These are phyloP conservation scores for Pseudolaguvia tuberculata DNA, from an alignment of 2,113 vertebrate species.

Conservation along the genomic window DNA sequence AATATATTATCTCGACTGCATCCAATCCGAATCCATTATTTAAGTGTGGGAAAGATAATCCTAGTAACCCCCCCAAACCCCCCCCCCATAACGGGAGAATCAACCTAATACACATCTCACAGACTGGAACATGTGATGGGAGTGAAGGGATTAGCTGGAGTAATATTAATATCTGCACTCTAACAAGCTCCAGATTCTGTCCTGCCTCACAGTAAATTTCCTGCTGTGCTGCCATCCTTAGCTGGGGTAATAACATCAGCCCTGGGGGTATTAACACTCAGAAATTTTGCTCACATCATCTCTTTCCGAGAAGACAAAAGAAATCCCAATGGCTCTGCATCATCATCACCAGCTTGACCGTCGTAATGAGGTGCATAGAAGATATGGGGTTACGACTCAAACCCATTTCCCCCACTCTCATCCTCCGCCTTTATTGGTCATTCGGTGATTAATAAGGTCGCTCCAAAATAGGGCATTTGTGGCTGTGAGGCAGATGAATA, in stretches of 20 bases:
- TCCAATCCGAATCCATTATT: no score
- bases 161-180: constrained; percentile 29
- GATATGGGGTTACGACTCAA: constrained; percentile 20
- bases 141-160: constrained; percentile 13
- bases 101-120: constrained; percentile 52
- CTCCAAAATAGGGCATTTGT: constrained; percentile 41
- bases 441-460: constrained; percentile 43
- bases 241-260: constrained; percentile 5
- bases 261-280: constrained; percentile 5
- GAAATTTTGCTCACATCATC: constrained; percentile 40
- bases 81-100: constrained; percentile 34
- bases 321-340: neutral
- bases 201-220: constrained; percentile 28
- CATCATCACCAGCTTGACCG: constrained; percentile 8
- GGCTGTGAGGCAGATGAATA: constrained; percentile 43
- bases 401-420: constrained; percentile 38
- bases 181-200: constrained; percentile 10
- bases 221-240: constrained; percentile 6
- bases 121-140: constrained; percentile 46
- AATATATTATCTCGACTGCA: no score
- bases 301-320: constrained; percentile 39
- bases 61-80: no score
- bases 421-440: constrained; percentile 36
- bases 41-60: no score
- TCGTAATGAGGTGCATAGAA: constrained; percentile 14